phyloP scores from a whole-genome alignment of 2,888 invertebrate genomes.

The Chironomus riparius region DNA sequence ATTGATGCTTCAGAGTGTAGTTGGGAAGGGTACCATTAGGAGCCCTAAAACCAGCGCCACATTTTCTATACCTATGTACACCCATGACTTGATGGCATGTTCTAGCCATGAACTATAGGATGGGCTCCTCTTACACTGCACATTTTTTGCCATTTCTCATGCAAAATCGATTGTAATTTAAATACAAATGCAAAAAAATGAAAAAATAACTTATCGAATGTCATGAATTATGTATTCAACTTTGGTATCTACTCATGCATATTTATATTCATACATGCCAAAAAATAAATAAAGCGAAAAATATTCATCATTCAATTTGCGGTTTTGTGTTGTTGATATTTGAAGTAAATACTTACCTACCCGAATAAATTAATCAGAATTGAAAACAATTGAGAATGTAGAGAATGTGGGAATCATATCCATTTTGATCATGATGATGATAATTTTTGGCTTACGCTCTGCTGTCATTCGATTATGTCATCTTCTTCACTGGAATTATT shows the following conservation, averaged over 20 bases:
- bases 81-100: too few relatives aligned
- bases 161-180: neutral
- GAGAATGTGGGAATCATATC: neutral
- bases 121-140: too few relatives aligned
- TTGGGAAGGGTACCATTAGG: too few relatives aligned
- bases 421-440: neutral
- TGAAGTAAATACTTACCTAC: too few relatives aligned
- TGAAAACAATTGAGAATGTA: neutral
- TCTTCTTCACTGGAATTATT: neutral
- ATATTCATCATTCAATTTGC: neutral
- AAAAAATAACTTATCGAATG: too few relatives aligned
- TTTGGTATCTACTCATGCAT: too few relatives aligned
- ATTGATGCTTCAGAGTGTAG: too few relatives aligned
- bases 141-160: neutral
- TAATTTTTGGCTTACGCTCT: neutral
- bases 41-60: too few relatives aligned
- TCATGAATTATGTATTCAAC: too few relatives aligned
- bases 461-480: neutral
- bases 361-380: neutral
- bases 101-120: too few relatives aligned
- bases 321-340: neutral
- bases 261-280: neutral
- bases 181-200: too few relatives aligned
- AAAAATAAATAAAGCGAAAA: neutral
- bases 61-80: too few relatives aligned